Evolutionary conservation across 2,888 invertebrate species (phyloP), one percentile per base, ranked within the genome.

Genomic region (Scaptodrosophila latifasciaeformis): DNA sequence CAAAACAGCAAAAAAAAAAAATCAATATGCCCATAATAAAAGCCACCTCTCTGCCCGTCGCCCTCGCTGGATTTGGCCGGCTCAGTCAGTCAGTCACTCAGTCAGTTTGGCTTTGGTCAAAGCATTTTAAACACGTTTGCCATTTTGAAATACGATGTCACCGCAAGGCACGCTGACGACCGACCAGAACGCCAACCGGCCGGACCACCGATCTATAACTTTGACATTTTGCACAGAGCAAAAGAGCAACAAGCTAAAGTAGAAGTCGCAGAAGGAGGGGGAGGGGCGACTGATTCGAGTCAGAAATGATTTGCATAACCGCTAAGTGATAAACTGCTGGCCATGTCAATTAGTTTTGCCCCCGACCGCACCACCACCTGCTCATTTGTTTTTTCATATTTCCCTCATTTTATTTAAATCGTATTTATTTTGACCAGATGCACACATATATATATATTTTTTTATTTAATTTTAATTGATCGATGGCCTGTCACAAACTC

Each of bases 101-200:
- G n/a, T n/a, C n/a, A n/a, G n/a, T n/a, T n/a, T n/a, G n/a, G n/a
- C n/a, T n/a, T n/a, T n/a, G n/a, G 27, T 27, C 27, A 6, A 27
- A n/a, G n/a, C n/a, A 27, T 6, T 37, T 10, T 37, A 70, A 71
- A 74, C 70, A 74, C 61, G 70, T 71, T 71, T 71, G 72, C 52
- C 70, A 71, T 71, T 71, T 70, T 71, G 70, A 71, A 71, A 71
- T 71, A 70, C 72, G 72, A 71, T 71, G 70, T 71, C 72, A 74
- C 69, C 54, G 62, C 45, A 57, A 43, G 51, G 45, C 65, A 68
- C 40, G 51, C 43, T 45, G 57, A 51, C 49, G 21, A 37, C 2
- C 1, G 42, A 15, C 39, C 30, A 27, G 43, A 48, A 49, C 35
- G 44, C 35, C 29, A 44, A 67, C 62, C 72, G 61, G 63, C 65